A percentile compares a stretch with the other conserved stretches of the same genome.
Conservation (phyloP, 2,113 vertebrate species). For the Toxostoma redivivum region DNA sequence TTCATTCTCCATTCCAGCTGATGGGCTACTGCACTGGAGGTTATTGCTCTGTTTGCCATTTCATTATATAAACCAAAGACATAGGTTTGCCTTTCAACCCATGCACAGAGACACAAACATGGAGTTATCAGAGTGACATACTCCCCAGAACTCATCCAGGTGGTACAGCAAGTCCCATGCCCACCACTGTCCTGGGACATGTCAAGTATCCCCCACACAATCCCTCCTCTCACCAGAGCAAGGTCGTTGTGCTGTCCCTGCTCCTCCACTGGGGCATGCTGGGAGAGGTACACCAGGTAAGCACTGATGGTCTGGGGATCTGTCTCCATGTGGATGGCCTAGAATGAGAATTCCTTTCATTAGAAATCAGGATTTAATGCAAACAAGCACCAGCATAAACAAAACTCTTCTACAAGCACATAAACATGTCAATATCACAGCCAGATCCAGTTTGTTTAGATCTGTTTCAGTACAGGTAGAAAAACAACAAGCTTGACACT, state of each 20-base stretch:
- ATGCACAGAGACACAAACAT: not conserved
- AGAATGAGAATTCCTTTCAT: not conserved
- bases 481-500: not conserved
- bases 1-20: not conserved
- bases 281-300: constrained; percentile 95
- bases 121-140: not conserved
- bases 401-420: not conserved
- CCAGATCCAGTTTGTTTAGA: not conserved
- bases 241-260: constrained; percentile 92
- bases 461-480: not conserved
- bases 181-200: not conserved
- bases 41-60: not conserved
- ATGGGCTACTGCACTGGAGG: not conserved
- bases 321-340: constrained; percentile 98
- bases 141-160: not conserved
- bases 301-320: constrained; percentile 96
- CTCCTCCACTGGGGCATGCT: constrained; percentile 94
- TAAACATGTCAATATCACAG: accelerated
- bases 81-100: not conserved
- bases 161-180: not conserved
- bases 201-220: not conserved
- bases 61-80: not conserved
- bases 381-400: not conserved
- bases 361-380: not conserved
- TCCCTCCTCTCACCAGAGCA: constrained; percentile 82